Conservation (phyloP, 2,113 vertebrate genomes). For the Anarrhichthys ocellatus region DNA sequence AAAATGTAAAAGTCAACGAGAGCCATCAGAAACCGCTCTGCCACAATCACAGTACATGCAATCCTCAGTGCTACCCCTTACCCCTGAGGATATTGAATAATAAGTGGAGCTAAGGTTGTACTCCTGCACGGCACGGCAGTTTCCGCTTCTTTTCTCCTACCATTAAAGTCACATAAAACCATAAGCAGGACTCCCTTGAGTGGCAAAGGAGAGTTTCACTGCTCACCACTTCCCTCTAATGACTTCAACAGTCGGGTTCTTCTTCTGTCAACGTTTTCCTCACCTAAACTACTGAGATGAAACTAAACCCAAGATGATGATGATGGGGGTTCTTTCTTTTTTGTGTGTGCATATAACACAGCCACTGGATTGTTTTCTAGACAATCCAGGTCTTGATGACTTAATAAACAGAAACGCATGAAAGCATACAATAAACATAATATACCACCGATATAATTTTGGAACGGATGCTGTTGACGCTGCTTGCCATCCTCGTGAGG, state of each 20-base stretch:
- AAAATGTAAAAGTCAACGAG: slow-evolving; percentile 7
- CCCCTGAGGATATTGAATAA: slow-evolving; percentile 20
- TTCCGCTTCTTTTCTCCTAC: slow-evolving; percentile 42
- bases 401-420: slow-evolving; percentile 5
- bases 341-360: neutral
- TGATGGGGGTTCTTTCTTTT: neutral
- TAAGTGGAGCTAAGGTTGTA: slow-evolving; percentile 31
- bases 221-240: slow-evolving; percentile 41
- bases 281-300: slow-evolving; percentile 15
- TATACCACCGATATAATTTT: neutral
- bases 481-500: slow-evolving; percentile 18
- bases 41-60: slow-evolving; percentile 14
- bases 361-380: neutral
- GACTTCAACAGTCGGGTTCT: slow-evolving; percentile 20
- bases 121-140: neutral
- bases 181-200: slow-evolving; percentile 28
- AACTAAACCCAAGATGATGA: neutral
- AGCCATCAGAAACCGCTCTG: slow-evolving; percentile 11
- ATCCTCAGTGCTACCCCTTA: neutral
- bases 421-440: slow-evolving; percentile 21
- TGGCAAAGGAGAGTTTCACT: slow-evolving; percentile 13
- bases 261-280: slow-evolving; percentile 27
- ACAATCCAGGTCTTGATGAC: neutral
- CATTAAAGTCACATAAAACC: slow-evolving; percentile 58
- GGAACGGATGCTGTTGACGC: neutral